These are phyloP conservation scores for Eubasilissa regina DNA, from an alignment of 1,140 invertebrate genomes.

Conservation along the genomic window DNA sequence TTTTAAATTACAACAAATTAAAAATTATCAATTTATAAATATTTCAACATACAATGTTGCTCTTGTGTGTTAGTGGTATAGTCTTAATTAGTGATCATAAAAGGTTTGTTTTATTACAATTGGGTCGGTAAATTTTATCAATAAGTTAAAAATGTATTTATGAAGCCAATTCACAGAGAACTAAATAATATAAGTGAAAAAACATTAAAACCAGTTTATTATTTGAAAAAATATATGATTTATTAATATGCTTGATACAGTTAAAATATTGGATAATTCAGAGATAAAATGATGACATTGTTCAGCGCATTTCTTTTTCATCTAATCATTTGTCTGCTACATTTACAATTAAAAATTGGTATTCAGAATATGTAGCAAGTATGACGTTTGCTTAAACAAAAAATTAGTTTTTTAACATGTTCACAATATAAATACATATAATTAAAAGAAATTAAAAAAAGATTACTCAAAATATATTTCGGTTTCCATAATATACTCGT, in stretches of 20 bases:
- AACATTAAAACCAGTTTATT: not conserved
- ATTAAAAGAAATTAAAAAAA: too few species aligned
- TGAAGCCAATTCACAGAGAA: not conserved
- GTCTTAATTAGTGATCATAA: too few species aligned
- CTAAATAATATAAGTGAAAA: not conserved
- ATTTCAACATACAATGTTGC: not conserved
- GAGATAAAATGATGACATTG: constrained; percentile 11
- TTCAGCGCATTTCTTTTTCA: not conserved
- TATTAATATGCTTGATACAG: constrained; percentile 26
- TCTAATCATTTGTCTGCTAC: not conserved
- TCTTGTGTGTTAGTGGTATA: too few species aligned
- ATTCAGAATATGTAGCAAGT: constrained; percentile 3
- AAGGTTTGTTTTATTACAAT: too few species aligned
- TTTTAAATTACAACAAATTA: too few species aligned
- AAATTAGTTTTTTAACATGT: too few species aligned
- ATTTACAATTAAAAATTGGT: not conserved
- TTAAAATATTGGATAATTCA: constrained; percentile 24
- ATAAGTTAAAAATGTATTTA: not conserved
- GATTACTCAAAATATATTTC: too few species aligned
- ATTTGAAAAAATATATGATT: constrained; percentile 36
- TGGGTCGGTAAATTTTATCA: too few species aligned
- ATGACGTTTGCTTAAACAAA: too few species aligned
- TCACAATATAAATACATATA: too few species aligned
- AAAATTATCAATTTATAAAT: constrained; percentile 35
- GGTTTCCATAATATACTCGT: too few species aligned